Evolutionary conservation across 2,797 vertebrate species (phyloP).

Genomic region (Muscicapa striata): DNA sequence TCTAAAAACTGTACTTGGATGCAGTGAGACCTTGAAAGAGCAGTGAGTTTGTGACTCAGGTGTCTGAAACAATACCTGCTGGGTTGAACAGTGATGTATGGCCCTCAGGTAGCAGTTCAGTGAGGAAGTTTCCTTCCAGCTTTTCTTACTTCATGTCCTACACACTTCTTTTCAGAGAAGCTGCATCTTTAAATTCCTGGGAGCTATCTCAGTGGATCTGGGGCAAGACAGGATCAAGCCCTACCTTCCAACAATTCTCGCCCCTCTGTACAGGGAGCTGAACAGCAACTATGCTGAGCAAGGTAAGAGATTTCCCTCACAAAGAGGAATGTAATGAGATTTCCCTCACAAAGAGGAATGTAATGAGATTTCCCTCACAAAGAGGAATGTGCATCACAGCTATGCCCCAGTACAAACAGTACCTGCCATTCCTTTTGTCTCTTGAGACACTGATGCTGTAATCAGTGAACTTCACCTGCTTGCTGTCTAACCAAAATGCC

Average conservation of each 20-base stretch:
- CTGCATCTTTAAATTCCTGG: slow-evolving; percentile 95
- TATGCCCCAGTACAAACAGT: background rate
- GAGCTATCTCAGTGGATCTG: slow-evolving; percentile 89
- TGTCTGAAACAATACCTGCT: background rate
- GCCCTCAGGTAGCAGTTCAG: background rate
- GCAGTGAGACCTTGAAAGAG: background rate
- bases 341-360: background rate
- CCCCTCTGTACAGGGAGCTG: slow-evolving; percentile 92
- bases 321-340: background rate
- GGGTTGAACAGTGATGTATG: fast-evolving
- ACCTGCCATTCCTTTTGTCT: background rate
- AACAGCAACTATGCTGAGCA: slow-evolving; percentile 96
- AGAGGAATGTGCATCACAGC: background rate
- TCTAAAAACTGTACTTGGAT: background rate
- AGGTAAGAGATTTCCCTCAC: slow-evolving; percentile 76
- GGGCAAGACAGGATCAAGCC: slow-evolving; percentile 86
- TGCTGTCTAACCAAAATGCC: background rate
- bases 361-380: background rate
- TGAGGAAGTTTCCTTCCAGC: background rate
- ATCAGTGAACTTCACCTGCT: background rate
- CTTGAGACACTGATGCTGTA: background rate
- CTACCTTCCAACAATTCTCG: slow-evolving; percentile 87
- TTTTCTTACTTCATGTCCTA: background rate
- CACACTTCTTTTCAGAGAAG: slow-evolving; percentile 82
- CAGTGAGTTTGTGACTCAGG: background rate